Percentiles rank a stretch among this genome's conserved stretches.
Conservation (phyloP, 2,888 invertebrate genomes). For the Epicampocera succincta region DNA sequence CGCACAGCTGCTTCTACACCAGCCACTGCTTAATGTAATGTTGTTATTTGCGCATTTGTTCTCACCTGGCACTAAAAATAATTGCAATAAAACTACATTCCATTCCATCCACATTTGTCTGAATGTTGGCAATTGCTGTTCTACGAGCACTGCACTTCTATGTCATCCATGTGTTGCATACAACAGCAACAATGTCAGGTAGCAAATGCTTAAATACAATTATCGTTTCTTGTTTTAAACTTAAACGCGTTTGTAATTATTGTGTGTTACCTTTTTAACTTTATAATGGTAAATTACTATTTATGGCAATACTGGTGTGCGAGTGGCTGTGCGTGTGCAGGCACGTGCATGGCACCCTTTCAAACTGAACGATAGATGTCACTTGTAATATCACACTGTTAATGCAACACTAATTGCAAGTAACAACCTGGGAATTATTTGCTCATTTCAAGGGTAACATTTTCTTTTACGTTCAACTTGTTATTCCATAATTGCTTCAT, state of each 20-base stretch:
- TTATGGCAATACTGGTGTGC: not conserved
- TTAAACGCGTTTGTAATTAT: not conserved
- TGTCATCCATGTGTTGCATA: slow-evolving; percentile 58
- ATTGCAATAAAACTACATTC: slow-evolving; percentile 63
- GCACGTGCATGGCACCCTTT: not conserved
- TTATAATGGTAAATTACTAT: slow-evolving; percentile 64
- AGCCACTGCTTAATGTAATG: not conserved
- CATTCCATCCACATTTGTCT: slow-evolving; percentile 50
- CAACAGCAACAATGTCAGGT: slow-evolving; percentile 1
- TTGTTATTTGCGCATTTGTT: slow-evolving; percentile 38
- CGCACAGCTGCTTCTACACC: no score
- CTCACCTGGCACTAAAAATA: slow-evolving; percentile 66
- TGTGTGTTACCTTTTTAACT: slow-evolving; percentile 55
- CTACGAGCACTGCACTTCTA: slow-evolving; percentile 39
- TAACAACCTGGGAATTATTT: slow-evolving; percentile 63
- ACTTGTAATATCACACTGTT: slow-evolving; percentile 71
- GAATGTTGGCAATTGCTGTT: slow-evolving; percentile 12
- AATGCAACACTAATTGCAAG: slow-evolving; percentile 72
- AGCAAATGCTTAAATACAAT: slow-evolving; percentile 55
- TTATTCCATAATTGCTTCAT: slow-evolving; percentile 32
- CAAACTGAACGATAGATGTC: slow-evolving; percentile 70
- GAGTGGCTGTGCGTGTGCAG: not conserved
- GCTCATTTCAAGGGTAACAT: slow-evolving; percentile 64
- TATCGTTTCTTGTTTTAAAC: slow-evolving; percentile 35
- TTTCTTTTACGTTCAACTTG: slow-evolving; percentile 48